Conservation (phyloP, 2,113 vertebrate genomes). For the Cairina moschata region DNA sequence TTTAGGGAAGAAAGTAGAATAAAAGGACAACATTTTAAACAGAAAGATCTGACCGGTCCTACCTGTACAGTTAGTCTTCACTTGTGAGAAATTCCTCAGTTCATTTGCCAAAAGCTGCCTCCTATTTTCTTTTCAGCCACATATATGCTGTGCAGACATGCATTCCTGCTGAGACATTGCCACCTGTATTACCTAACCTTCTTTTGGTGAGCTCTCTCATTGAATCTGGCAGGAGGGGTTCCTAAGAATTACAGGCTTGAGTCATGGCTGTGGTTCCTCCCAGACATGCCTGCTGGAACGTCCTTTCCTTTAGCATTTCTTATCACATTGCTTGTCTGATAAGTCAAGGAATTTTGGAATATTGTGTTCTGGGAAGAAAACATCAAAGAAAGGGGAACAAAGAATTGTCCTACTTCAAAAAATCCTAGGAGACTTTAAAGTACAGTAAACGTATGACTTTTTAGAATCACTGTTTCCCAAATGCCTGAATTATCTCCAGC, state of each 20-base stretch:
- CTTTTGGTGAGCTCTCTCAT: neutral
- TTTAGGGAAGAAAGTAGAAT: neutral
- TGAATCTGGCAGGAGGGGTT: neutral
- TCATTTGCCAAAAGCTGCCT: neutral
- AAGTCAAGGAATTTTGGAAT: neutral
- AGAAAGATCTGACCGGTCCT: neutral
- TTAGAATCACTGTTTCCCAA: neutral
- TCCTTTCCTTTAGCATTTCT: neutral
- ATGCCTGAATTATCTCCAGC: neutral
- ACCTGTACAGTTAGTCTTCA: neutral
- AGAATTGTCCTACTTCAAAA: neutral
- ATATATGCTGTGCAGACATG: accelerated
- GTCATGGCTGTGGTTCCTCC: neutral
- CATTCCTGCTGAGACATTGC: neutral
- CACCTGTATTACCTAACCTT: accelerated
- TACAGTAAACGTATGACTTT: neutral
- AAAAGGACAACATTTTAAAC: neutral
- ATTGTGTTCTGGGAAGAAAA: neutral
- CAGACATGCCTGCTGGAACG: neutral
- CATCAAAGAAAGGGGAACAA: neutral
- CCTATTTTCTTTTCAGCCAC: neutral
- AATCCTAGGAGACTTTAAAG: neutral
- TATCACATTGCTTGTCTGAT: neutral
- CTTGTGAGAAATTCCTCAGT: neutral
- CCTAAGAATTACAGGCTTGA: neutral